Conservation (phyloP, 2,888 invertebrate species). For the Kryphioiulus occultus region DNA sequence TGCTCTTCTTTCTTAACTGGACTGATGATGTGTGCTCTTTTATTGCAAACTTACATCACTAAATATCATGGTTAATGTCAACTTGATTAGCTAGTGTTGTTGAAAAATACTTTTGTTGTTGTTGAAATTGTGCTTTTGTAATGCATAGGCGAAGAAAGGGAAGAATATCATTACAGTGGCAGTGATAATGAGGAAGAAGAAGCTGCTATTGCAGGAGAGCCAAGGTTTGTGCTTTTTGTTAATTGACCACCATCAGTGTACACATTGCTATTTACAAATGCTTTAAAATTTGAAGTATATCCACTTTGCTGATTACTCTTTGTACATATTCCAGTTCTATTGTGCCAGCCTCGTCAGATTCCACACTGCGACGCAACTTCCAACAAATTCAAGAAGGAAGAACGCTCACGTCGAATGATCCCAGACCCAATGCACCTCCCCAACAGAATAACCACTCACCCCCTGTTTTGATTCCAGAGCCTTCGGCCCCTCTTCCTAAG, state of each 20-base stretch:
- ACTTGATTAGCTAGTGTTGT: no score
- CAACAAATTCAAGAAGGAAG: constrained; percentile 85
- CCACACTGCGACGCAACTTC: constrained; percentile 96
- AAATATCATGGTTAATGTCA: neutral
- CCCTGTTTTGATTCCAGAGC: constrained; percentile 52
- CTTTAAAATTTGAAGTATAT: constrained; percentile 22
- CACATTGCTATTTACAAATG: neutral
- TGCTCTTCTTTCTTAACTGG: no score
- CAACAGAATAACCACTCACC: constrained; percentile 48
- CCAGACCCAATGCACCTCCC: constrained; percentile 53
- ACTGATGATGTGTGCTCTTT: neutral
- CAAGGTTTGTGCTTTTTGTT: constrained; percentile 67
- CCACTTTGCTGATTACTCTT: neutral
- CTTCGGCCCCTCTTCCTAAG: constrained; percentile 58
- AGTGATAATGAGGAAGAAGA: constrained; percentile 98
- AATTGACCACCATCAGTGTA: neutral
- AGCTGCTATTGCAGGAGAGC: constrained; percentile 88
- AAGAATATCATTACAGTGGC: constrained; percentile 77
- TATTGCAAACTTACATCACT: neutral
- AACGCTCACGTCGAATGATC: constrained; percentile 53
- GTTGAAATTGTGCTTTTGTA: neutral
- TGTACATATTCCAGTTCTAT: constrained; percentile 70
- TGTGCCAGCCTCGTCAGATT: constrained; percentile 88
- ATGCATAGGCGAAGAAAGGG: constrained; percentile 54
- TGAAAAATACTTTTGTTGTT: no score